Base-by-base conservation (phyloP, 2,888 invertebrate genomes). In the Diplazon laetatorius region DNA sequence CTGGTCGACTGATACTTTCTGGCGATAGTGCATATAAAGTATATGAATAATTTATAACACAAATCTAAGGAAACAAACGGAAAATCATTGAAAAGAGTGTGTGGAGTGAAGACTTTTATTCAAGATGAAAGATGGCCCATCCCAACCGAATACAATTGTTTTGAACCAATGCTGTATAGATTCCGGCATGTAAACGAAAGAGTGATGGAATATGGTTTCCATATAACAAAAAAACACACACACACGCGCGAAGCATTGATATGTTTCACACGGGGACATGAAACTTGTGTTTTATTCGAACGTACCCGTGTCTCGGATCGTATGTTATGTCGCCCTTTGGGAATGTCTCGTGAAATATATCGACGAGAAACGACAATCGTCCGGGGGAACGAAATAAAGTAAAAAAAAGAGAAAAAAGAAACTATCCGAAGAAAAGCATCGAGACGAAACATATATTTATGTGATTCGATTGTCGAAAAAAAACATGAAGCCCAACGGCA, bases 221-320 rank as follows among this genome's bases (percentile, higher is more conserved):
- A n/a, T n/a, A n/a, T n/a, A n/a, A n/a, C n/a, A n/a, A n/a, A 48
- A 66, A 75, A 70, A 82, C 69, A 78, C 81, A 83, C 82, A 82
- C 78, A 81, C 50, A 77, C 76, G 81, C 81, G 6, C 2, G 30
- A 6, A 2, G 6, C 82, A 83, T 83, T 83, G 85, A 83, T 82
- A 83, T 83, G 79, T 81, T 66, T 76, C 82, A 78, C 75, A 78
- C 63, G 22, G 50, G 71, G 70, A 81, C 78, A 22, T 22, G 20
- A 82, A 83, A 82, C 79, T 81, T 84, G 80, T 82, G 82, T 82
- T 85, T 85, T 83, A 83, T 83, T 82, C 75, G 78, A 82, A 80
- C 81, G 79, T 48, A 44, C 52, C 39, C 48, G 18, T 50, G 48
- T 69, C 46, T 68, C 22, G 35, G 25, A 42, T 30, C 50, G 42